Percentiles rank a stretch among this genome's conserved stretches.
phyloP scores from a whole-genome alignment of 1,140 invertebrate species.

The Proctacanthus coquilletti region DNA sequence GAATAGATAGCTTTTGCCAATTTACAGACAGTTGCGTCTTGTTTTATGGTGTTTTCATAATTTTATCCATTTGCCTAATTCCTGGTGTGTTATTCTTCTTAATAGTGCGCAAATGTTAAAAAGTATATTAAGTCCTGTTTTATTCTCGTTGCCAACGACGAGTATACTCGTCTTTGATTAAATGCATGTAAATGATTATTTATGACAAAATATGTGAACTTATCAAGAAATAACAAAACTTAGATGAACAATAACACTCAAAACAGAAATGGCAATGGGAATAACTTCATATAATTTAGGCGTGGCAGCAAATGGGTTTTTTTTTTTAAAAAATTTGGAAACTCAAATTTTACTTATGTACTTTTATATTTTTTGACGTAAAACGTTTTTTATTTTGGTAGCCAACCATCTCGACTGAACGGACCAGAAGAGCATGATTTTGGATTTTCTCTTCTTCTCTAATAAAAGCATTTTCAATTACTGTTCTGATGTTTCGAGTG shows the following conservation, averaged over 20 bases:
- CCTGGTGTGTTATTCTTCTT: neutral
- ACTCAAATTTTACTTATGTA: no score
- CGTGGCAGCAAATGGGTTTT: no score
- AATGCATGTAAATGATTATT: neutral
- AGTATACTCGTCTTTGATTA: neutral
- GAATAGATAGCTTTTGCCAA: neutral
- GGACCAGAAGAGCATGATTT: no score
- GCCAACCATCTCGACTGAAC: no score
- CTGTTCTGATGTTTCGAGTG: no score
- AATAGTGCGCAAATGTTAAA: neutral
- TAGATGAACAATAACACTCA: neutral
- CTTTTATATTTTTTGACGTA: no score
- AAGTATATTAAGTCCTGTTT: neutral
- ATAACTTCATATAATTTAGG: conserved; percentile 1
- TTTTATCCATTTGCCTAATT: conserved; percentile 1
- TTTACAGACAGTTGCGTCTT: neutral
- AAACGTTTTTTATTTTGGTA: no score
- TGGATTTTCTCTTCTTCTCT: no score
- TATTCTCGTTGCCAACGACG: neutral
- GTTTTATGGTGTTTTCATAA: neutral
- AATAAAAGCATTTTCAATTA: no score
- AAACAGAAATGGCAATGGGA: neutral
- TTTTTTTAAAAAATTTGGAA: no score
- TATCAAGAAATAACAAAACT: conserved; percentile 1
- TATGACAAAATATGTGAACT: neutral